Base-by-base conservation (phyloP, 2,888 invertebrate species). In the Shargacucullia verbasci region DNA sequence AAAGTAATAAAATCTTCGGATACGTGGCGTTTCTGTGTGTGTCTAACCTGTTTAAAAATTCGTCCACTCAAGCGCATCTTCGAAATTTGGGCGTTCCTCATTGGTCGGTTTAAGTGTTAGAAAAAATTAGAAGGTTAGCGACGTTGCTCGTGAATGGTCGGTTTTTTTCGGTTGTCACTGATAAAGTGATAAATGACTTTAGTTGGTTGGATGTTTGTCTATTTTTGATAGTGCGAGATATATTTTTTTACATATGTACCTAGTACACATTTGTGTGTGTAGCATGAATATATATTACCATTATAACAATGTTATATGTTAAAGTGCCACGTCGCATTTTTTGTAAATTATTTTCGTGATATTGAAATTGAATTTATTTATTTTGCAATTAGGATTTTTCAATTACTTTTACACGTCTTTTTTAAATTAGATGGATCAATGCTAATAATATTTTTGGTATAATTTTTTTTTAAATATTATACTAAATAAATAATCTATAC, bases 1-100 rank as follows among this genome's bases (percentile, higher is more conserved):
- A 13, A 14, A 8, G 12, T 52, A 39, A 13, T 7, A 6, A 52
- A 38, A 47, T 38, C 40, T 53, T 50, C 41, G 43, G 10, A 35
- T 38, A 50, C 50, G 13, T 5, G 10, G n/a, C 1, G 0, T 59
- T 11, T 49, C 25, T 81, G 90, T 90, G 87, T 87, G 89, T 79
- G 82, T 88, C 89, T 90, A 91, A 89, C 80, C 70, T 78, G 83
- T 79, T 86, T 81, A 82, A 82, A 84, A 80, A 82, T 83, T 90
- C 79, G 79, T 80, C 91, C 91, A 91, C 91, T 92, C 91, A 52
- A 60, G 83, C 88, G 88, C 88, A 89, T 85, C 85, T 78, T 78
- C 77, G 13, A 68, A 78, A 76, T 82, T 83, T 81, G 69, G 73
- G 67, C 68, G 66, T 40, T 63, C 45, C 33, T 73, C 64, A 90